A percentile compares a stretch with the other conserved stretches of the same genome.
phyloP scores from a whole-genome alignment of 2,888 invertebrate genomes.

The Teleogryllus oceanicus region DNA sequence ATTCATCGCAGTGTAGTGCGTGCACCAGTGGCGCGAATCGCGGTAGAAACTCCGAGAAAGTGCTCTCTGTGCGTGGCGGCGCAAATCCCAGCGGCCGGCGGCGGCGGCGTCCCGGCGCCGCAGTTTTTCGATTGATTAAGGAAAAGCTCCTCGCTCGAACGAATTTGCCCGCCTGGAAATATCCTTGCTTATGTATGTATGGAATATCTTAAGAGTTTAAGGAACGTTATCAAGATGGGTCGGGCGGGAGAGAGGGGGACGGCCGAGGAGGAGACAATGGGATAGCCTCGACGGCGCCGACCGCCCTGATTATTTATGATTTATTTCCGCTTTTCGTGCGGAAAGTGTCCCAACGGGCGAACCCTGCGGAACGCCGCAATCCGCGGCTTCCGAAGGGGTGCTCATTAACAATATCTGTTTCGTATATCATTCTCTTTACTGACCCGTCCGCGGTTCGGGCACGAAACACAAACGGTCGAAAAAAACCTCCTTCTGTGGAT shows the following conservation, averaged over 20 bases:
- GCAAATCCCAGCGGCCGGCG: background rate
- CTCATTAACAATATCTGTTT: conserved; percentile 18
- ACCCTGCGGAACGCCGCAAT: background rate
- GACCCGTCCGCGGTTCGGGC: background rate
- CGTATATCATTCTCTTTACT: background rate
- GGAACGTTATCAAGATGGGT: background rate
- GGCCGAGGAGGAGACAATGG: background rate
- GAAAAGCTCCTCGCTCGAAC: background rate
- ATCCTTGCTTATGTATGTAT: conserved; percentile 18
- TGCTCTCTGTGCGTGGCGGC: background rate
- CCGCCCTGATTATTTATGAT: conserved; percentile 7
- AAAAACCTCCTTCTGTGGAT: background rate
- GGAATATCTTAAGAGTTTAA: conserved; percentile 18
- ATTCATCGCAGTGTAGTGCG: background rate
- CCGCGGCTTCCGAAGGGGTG: background rate
- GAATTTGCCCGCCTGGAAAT: background rate
- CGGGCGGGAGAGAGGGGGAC: background rate
- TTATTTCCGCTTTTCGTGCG: background rate
- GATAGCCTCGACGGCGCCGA: background rate
- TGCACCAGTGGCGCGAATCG: background rate
- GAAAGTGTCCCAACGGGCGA: background rate
- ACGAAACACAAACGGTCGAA: background rate
- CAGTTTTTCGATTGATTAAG: conserved; percentile 7
- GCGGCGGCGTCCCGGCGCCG: background rate
- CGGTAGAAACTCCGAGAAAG: too few relatives aligned